Base-by-base conservation (phyloP, 2,797 vertebrate species). In the Phylloscopus collybita region DNA sequence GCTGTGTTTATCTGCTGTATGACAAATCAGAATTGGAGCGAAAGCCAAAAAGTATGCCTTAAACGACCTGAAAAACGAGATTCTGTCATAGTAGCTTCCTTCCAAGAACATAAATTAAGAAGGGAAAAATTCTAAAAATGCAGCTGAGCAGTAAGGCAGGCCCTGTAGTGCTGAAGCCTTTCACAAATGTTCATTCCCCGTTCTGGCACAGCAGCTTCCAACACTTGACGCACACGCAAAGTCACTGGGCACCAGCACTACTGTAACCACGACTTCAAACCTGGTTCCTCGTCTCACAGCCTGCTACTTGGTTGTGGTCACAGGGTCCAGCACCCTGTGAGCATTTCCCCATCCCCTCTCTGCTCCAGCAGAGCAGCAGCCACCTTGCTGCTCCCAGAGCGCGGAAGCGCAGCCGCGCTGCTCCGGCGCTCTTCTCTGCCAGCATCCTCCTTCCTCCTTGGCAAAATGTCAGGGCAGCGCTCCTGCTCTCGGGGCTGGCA, bases 61-160 rank as follows among this genome's bases (percentile, higher is more conserved):
- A 94, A 94, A 95, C 23, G 92, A 95, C 96, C 88, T 73, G 74
- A 94, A 92, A 95, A 86, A 36, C 0, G 3, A 75, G 80, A 69
- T 80, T 83, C 70, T 95, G 88, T 90, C 56, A 1, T 86, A 90
- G 94, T 69, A 95, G 86, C 50, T 97, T 94, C 94, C 80, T 95
- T 95, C 95, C 93, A 96, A 92, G 94, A 95, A 94, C 15, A 9
- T 59, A 80, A 95, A 93, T 93, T 78, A 72, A 88, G 96, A 82
- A 88, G 47, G n/a, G 66, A 65, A 79, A 67, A 75, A 29, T 75
- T 88, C 90, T 93, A 90, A 95, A 96, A 94, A 92, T 49, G 88
- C 80, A 86, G 20, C 2, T 81, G 90, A 97, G 82, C 80, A 75
- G 75, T 9, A 69, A 93, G 40, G 64, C 59, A 40, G 83, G 85